Evolutionary conservation across 2,888 invertebrate genomes (phyloP), one percentile per base, ranked within the genome.

Genomic region (Diarsia mendica): DNA sequence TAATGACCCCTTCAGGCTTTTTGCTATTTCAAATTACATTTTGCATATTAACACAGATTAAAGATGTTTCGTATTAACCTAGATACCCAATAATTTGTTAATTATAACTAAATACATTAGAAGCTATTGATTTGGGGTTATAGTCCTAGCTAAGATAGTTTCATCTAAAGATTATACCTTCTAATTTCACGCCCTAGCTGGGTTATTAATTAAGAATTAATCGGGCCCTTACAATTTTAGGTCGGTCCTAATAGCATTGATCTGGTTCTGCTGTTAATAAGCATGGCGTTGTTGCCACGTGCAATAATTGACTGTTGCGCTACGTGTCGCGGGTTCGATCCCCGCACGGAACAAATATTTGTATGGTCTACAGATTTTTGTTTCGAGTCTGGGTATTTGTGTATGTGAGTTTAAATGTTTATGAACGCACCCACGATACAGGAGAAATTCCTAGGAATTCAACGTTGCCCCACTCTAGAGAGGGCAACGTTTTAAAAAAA

Each of bases 181-280:
- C 58, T 48, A 65, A 79, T 80, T 67, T 81, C n/a, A 67, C 20
- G 63, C 39, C 11, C 51, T 64, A 67, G 64, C 23, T n/a, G 10
- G n/a, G 18, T 15, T 0, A 60, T 65, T 74, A 60, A 67, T 74
- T 67, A n/a, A 48, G 67, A 77, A 61, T 61, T 60, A 53, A 68
- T 53, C 1, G 60, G 60, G 13, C 1, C n/a, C 8, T 51, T 23
- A 33, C 10, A 18, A 60, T 79, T 51, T 51, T 23, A 65, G 20
- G 48, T 51, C 48, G 10, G 15, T 51, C 15, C 15, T 53, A 28
- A 28, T 28, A 39, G 13, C 6, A 55, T 53, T n/a, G 10, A 53
- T n/a, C 53, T 28, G 20, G 23, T 51, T 5, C 18, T 69, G 3
- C 23, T 8, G 39, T 5, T 33, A n/a, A n/a, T n/a, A n/a, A n/a